Percentiles rank a stretch among this genome's conserved stretches.
These are phyloP conservation scores for Myrmophylax atrothorax DNA, from an alignment of 2,113 vertebrate species.

Conservation along the genomic window DNA sequence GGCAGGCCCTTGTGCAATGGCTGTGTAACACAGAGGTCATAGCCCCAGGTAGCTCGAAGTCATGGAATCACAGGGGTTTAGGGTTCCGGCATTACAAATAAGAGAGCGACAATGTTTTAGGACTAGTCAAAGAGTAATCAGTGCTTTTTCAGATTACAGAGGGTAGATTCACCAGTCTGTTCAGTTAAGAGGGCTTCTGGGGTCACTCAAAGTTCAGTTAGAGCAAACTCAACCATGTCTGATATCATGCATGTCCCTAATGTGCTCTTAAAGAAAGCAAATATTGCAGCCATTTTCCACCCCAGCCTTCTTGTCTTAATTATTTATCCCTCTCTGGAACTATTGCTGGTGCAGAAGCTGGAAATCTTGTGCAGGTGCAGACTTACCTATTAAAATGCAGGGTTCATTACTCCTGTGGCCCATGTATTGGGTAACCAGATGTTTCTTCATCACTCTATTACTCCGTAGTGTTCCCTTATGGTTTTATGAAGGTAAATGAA, in stretches of 20 bases:
- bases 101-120: neutral
- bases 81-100: neutral
- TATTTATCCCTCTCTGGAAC: slow-evolving; percentile 57
- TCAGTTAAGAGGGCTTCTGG: slow-evolving; percentile 7
- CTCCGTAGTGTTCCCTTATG: neutral
- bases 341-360: slow-evolving; percentile 47
- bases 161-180: neutral
- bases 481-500: slow-evolving; percentile 15
- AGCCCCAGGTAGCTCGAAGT: neutral
- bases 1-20: neutral
- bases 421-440: neutral
- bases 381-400: slow-evolving; percentile 30
- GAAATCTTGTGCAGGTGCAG: slow-evolving; percentile 56
- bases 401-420: slow-evolving; percentile 27
- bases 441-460: slow-evolving; percentile 11
- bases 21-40: neutral
- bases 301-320: slow-evolving; percentile 49
- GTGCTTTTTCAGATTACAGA: neutral
- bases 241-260: slow-evolving; percentile 31
- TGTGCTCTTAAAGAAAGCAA: slow-evolving; percentile 21
- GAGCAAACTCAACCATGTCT: neutral
- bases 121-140: neutral
- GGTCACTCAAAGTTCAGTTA: slow-evolving; percentile 48
- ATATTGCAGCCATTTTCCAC: slow-evolving; percentile 37
- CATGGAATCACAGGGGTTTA: neutral